Evolutionary conservation across 2,888 invertebrate species (phyloP).

Genomic region (Drosophila sordidapex): DNA sequence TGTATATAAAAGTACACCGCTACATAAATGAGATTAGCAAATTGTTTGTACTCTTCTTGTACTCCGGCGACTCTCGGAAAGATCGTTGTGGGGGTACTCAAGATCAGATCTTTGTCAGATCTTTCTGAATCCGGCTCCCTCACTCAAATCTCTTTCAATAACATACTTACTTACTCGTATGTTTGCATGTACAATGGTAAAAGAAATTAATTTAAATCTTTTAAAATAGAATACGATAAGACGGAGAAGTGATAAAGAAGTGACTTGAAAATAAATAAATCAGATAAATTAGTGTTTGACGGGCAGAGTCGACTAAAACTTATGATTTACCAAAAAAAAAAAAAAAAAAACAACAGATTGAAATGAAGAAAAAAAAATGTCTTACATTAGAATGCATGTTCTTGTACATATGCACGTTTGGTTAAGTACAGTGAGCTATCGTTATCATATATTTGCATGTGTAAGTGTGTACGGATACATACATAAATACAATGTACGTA

Average conservation of each 20-base stretch:
- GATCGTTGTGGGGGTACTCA: slow-evolving; percentile 17
- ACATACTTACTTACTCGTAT: slow-evolving; percentile 41
- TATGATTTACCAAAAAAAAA: not conserved
- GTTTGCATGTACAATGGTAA: slow-evolving; percentile 18
- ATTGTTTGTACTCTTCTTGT: not conserved
- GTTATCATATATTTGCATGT: slow-evolving; percentile 12
- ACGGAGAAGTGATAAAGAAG: slow-evolving; percentile 8
- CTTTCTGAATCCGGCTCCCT: slow-evolving; percentile 5
- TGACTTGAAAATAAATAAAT: slow-evolving; percentile 7
- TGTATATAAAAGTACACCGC: not conserved
- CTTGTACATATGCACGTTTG: slow-evolving; percentile 17
- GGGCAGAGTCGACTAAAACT: not conserved
- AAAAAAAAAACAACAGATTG: not conserved
- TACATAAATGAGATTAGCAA: slow-evolving; percentile 4
- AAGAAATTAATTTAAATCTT: slow-evolving; percentile 3
- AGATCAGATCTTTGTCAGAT: slow-evolving; percentile 22
- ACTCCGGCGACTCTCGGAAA: slow-evolving; percentile 5
- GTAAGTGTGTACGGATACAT: slow-evolving; percentile 15
- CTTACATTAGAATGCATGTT: slow-evolving; percentile 18
- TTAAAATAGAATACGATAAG: slow-evolving; percentile 2
- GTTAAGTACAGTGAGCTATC: slow-evolving; percentile 7
- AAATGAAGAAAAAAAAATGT: slow-evolving; percentile 20
- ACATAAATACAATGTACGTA: slow-evolving; percentile 19
- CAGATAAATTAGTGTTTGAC: slow-evolving; percentile 13
- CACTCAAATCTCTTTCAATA: slow-evolving; percentile 15